Evolutionary conservation across 2,797 vertebrate genomes (phyloP).

Genomic region (Pyrrhura leucotis): DNA sequence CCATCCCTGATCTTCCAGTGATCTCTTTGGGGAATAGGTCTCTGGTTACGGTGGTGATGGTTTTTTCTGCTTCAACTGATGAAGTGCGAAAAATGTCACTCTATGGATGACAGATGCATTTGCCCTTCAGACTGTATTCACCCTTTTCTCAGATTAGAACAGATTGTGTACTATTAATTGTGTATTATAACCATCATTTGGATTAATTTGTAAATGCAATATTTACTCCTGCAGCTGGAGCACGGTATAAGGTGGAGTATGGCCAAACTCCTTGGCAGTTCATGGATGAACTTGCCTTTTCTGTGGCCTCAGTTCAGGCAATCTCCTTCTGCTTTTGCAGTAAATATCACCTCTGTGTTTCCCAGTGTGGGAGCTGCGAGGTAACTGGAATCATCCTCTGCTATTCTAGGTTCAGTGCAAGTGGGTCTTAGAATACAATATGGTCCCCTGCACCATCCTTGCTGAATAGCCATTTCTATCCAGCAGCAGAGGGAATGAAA

Average conservation of each 20-base stretch:
- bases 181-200: neutral
- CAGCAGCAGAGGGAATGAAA: too few relatives aligned
- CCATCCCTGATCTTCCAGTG: neutral
- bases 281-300: neutral
- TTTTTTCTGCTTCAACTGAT: neutral
- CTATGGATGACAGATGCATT: neutral
- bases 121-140: neutral
- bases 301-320: neutral
- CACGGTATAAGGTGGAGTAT: neutral
- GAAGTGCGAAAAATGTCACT: neutral
- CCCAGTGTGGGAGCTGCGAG: neutral
- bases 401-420: neutral
- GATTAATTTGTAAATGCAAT: neutral
- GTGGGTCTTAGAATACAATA: accelerated
- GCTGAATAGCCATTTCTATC: neutral
- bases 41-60: neutral
- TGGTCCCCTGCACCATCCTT: neutral
- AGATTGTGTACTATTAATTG: neutral
- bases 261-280: neutral
- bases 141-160: neutral
- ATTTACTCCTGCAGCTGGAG: neutral
- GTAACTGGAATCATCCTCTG: neutral
- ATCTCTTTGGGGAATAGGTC: neutral
- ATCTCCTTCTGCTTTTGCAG: neutral
- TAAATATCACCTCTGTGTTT: neutral